Conservation (phyloP, 2,797 vertebrate species). For the Dendrocincla fuliginosa region DNA sequence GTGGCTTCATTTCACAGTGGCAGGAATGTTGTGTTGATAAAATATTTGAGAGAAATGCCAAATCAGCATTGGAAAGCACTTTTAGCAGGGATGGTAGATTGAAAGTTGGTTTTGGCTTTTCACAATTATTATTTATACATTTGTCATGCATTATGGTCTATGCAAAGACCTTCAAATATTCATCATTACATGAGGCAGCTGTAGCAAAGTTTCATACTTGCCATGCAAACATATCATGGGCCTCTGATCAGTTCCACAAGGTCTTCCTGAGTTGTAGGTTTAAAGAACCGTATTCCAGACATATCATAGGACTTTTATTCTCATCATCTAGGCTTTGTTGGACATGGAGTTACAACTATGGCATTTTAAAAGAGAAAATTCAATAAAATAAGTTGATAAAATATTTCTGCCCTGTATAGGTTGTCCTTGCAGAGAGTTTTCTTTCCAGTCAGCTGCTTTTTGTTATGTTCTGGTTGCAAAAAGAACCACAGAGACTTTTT, state of each 20-base stretch:
- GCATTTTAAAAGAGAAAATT: neutral
- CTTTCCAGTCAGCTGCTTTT: neutral
- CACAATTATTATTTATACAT: neutral
- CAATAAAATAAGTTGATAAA: neutral
- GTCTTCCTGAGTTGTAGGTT: neutral
- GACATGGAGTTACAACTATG: neutral
- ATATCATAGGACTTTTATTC: neutral
- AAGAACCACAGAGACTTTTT: neutral
- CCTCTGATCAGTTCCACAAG: neutral
- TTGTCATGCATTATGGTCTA: neutral
- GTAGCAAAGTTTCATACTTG: neutral
- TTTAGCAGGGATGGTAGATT: neutral
- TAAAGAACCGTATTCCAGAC: neutral
- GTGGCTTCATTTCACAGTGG: neutral
- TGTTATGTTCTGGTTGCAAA: neutral
- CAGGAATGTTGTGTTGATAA: neutral
- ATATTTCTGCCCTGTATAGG: neutral
- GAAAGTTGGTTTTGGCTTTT: neutral
- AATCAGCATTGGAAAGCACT: neutral
- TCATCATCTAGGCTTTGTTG: neutral
- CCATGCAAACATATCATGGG: accelerated
- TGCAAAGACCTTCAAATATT: neutral
- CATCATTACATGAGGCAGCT: neutral
- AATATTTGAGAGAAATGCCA: neutral
- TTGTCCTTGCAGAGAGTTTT: neutral